Conservation (phyloP, 2,113 vertebrate species). For the Cyanoderma ruficeps region DNA sequence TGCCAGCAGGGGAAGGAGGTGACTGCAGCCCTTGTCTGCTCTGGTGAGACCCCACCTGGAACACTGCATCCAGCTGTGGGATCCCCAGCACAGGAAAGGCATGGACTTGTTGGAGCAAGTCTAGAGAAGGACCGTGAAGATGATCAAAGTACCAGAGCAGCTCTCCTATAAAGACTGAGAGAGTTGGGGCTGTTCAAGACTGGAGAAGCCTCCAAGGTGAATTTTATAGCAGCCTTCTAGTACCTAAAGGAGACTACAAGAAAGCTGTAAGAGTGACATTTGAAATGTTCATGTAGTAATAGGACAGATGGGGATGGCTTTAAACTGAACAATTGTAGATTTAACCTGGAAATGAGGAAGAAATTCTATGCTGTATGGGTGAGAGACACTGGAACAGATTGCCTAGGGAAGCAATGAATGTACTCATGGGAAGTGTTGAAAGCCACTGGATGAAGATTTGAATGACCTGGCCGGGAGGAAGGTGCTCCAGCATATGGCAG, state of each 20-base stretch:
- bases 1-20: background rate
- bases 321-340: background rate
- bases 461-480: background rate
- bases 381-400: background rate
- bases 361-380: background rate
- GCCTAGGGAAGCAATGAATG: background rate
- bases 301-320: background rate
- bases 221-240: background rate
- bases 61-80: background rate
- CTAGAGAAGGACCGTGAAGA: background rate
- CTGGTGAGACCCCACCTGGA: background rate
- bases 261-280: background rate
- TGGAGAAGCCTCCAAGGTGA: background rate
- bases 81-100: background rate
- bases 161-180: background rate
- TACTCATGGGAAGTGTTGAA: background rate
- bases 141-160: background rate
- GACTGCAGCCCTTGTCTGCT: fast-evolving
- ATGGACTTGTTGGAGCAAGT: too few relatives aligned
- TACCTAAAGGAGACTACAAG: background rate
- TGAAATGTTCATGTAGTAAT: background rate
- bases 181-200: background rate
- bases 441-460: background rate
- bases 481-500: background rate
- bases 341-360: background rate